A percentile compares a stretch with the other conserved stretches of the same genome.
Evolutionary conservation across 2,888 invertebrate genomes (phyloP).

Genomic region (Brachyptera putata): DNA sequence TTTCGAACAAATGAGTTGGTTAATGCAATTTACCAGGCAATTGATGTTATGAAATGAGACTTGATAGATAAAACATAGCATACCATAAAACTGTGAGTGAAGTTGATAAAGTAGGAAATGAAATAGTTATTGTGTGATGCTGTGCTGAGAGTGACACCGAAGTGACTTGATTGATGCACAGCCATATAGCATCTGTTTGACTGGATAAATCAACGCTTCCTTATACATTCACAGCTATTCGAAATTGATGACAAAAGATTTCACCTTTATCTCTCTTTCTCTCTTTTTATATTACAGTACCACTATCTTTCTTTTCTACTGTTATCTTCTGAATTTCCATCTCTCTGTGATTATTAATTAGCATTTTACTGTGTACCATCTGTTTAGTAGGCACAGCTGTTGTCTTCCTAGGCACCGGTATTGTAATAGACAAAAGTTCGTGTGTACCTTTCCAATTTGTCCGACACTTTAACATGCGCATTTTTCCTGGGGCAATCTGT

Average conservation of each 20-base stretch:
- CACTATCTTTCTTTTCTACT: neutral
- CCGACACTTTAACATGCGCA: constrained; percentile 20
- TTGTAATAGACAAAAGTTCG: neutral
- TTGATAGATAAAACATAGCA: neutral
- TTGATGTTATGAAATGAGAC: constrained; percentile 6
- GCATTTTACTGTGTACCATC: constrained; percentile 23
- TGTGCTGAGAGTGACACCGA: neutral
- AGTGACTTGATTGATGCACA: constrained; percentile 13
- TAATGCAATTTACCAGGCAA: neutral
- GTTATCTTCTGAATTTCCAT: neutral
- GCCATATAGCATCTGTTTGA: neutral
- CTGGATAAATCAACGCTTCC: no score
- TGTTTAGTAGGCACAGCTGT: constrained; percentile 25
- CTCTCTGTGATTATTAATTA: constrained; percentile 7
- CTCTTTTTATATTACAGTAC: constrained; percentile 17
- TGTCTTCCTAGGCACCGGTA: neutral
- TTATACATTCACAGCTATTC: constrained; percentile 17
- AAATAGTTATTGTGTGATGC: neutral
- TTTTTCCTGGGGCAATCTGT: constrained; percentile 18
- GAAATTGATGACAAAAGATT: constrained; percentile 31
- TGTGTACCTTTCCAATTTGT: constrained; percentile 31
- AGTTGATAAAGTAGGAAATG: neutral
- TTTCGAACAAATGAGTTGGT: neutral
- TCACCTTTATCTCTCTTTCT: constrained; percentile 20
- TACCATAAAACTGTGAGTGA: neutral